Evolutionary conservation across 2,113 vertebrate genomes (phyloP), one percentile per base, ranked within the genome.

Genomic region (Apteryx owenii): DNA sequence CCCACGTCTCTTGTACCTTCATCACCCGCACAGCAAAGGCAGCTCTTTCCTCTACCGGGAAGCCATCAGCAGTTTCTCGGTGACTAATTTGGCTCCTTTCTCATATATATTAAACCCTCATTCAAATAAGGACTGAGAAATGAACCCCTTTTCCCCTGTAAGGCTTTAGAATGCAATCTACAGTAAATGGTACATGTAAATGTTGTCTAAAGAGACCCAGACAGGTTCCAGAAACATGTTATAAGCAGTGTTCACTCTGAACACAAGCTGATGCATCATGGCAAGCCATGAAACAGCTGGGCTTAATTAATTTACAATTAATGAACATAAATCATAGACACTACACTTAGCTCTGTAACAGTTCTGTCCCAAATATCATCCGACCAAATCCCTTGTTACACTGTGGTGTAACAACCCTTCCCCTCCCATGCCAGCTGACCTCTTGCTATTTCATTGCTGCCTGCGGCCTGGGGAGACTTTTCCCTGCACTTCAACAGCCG

Each of bases 261-360:
- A 69, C 80, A 80, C 6, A 40, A 81, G 69, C 66, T 56, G 44
- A 92, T 56, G 53, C 2, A 12, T 50, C 42, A 88, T 58, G 61
- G 64, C 28, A 87, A 94, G 73, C 31, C 65, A 72, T 54, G 62
- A 85, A 89, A 64, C 42, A 82, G 61, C 3, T 2, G 2, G 3
- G 20, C 48, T 72, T 71, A 56, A 65, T 71, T 76, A 78, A 92
- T 71, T 78, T 66, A 42, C 7, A 68, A 48, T 60, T 91, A 85
- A 87, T 48, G 42, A 71, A 60, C 23, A 56, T 26, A 66, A 81
- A 90, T 53, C 23, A 19, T 64, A 40, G 33, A 42, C 28, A 40
- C 14, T 0, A 0, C 36, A 69, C 25, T 50, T 31, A 29, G 54
- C 28, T 56, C 54, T 2, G 0, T 23, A 73, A 68, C 22, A 78